phyloP scores from a whole-genome alignment of 2,888 invertebrate genomes.

The Lepidochitona cinerea region DNA sequence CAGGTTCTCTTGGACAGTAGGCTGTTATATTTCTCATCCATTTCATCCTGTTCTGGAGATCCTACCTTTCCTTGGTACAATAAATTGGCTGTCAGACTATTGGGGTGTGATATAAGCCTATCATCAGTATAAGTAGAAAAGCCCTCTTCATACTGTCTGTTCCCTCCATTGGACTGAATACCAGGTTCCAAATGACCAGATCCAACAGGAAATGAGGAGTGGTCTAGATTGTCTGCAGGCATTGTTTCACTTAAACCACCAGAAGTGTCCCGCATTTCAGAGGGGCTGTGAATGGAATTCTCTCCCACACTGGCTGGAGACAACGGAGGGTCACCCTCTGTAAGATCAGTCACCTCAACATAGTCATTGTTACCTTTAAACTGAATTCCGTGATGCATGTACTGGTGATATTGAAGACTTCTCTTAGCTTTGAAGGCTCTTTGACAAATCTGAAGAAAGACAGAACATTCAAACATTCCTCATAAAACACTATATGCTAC shows the following conservation, averaged over 20 bases:
- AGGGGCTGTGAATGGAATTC: slow-evolving; percentile 9
- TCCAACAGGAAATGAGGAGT: background rate
- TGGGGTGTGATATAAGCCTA: background rate
- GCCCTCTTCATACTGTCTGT: background rate
- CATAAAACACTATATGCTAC: too few relatives aligned
- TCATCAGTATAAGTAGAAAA: background rate
- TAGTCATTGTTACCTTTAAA: slow-evolving; percentile 16
- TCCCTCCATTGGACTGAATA: background rate
- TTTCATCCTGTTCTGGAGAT: background rate
- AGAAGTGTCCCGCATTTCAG: background rate
- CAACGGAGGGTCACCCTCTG: background rate
- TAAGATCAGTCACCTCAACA: background rate
- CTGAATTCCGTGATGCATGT: slow-evolving; percentile 39
- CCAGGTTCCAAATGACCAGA: background rate
- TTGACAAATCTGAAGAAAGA: slow-evolving; percentile 52
- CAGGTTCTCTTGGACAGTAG: slow-evolving; percentile 30
- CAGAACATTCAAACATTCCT: too few relatives aligned
- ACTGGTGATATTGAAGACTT: slow-evolving; percentile 60
- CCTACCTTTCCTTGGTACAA: background rate
- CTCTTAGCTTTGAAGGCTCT: slow-evolving; percentile 65
- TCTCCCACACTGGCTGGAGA: background rate
- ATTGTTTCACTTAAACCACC: background rate
- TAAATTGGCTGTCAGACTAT: background rate
- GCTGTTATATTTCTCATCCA: background rate
- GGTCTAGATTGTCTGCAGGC: background rate